phyloP scores from a whole-genome alignment of 2,113 vertebrate genomes.

The Ornithorhynchus anatinus region DNA sequence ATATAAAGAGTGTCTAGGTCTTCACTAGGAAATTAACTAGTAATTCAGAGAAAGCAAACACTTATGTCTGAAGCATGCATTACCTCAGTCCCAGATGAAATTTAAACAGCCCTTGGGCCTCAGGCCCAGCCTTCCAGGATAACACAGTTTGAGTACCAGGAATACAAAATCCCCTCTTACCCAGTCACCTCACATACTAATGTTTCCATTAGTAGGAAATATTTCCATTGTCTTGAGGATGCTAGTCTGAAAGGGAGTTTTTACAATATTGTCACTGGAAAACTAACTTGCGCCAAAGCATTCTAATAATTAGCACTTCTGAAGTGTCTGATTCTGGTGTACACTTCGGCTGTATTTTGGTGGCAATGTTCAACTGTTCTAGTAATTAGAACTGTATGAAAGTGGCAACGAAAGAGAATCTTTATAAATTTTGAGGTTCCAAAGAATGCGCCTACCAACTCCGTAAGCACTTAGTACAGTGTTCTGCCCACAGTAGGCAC shows the following conservation, averaged over 20 bases:
- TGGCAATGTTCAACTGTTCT: conserved; percentile 69
- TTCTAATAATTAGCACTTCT: conserved; percentile 53
- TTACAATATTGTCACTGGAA: conserved; percentile 50
- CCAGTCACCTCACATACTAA: background rate
- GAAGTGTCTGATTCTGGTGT: conserved; percentile 56
- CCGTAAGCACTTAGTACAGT: no score
- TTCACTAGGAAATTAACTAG: no score
- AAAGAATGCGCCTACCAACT: conserved; percentile 57
- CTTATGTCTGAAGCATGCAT: background rate
- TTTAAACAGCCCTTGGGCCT: background rate
- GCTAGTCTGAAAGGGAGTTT: conserved; percentile 58
- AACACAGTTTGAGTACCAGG: background rate
- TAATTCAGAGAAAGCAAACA: no score
- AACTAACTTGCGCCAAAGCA: conserved; percentile 50
- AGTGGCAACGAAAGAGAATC: conserved; percentile 23
- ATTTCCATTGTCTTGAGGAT: conserved; percentile 18
- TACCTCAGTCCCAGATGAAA: background rate
- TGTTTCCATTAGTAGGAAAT: conserved; percentile 3
- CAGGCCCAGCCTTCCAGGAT: background rate
- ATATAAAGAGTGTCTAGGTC: no score
- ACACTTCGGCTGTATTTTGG: conserved; percentile 40
- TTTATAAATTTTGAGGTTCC: conserved; percentile 43
- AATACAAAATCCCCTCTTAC: background rate
- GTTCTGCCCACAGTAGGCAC: no score
- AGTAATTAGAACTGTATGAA: conserved; percentile 62